Evolutionary conservation across 2,113 vertebrate genomes (phyloP).

Genomic region (Hylia prasina): DNA sequence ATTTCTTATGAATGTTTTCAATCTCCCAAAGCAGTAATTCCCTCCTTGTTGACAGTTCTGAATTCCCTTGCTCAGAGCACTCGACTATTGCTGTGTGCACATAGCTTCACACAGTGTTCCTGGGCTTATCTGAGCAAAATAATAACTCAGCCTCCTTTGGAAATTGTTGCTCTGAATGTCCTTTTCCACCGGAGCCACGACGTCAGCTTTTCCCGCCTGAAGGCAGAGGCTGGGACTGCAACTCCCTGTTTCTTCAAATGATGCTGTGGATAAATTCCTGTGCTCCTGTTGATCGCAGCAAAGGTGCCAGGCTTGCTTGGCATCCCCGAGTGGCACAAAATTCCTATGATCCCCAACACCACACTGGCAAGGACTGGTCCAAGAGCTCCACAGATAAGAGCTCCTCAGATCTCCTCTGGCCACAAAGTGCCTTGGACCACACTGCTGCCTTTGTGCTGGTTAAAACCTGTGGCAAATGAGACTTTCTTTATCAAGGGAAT

Average conservation of each 20-base stretch:
- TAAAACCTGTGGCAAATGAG: background rate
- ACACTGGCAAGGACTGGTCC: background rate
- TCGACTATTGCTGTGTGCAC: background rate
- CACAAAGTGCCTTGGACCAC: fast-evolving
- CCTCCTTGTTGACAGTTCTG: slow-evolving; percentile 37
- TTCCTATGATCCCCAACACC: background rate
- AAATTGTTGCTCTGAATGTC: background rate
- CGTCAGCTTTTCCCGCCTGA: background rate
- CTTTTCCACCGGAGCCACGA: fast-evolving
- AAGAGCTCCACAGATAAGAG: background rate
- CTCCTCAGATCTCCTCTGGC: background rate
- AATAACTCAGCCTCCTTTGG: background rate
- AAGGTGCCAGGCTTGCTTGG: background rate
- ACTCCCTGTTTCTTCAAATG: background rate
- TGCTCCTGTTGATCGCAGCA: fast-evolving
- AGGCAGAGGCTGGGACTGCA: background rate
- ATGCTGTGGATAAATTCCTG: background rate
- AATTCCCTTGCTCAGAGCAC: slow-evolving; percentile 2
- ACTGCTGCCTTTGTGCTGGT: fast-evolving
- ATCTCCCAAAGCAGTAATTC: slow-evolving; percentile 5
- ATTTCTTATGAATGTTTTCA: slow-evolving; percentile 22
- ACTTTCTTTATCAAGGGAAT: background rate
- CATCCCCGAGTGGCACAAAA: fast-evolving
- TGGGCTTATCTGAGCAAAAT: background rate
- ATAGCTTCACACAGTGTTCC: background rate